A percentile compares a stretch with the other conserved stretches of the same genome.
Evolutionary conservation across 2,888 invertebrate species (phyloP).

Genomic region (Catotricha subobsoleta): DNA sequence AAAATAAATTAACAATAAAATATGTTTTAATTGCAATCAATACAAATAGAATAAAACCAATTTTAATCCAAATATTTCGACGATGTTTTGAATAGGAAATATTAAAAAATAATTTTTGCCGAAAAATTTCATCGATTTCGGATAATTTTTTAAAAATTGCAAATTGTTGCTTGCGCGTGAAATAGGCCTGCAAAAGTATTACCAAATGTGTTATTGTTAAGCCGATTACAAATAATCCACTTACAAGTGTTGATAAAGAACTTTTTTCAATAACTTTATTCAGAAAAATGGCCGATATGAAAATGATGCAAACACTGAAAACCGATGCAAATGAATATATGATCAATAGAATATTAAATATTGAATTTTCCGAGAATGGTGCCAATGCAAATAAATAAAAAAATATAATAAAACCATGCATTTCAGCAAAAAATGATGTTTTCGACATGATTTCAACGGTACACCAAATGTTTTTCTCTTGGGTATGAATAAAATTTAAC

Average conservation of each 20-base stretch:
- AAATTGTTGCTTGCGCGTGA: slow-evolving; percentile 10
- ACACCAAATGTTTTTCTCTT: background rate
- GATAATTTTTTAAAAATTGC: slow-evolving; percentile 11
- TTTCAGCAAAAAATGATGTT: background rate
- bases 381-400: background rate
- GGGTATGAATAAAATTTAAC: background rate
- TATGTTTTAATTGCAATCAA: slow-evolving; percentile 5
- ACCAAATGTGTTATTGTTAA: slow-evolving; percentile 15
- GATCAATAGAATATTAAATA: background rate
- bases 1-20: slow-evolving; percentile 4
- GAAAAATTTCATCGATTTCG: slow-evolving; percentile 12
- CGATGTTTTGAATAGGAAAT: slow-evolving; percentile 5
- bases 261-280: slow-evolving; percentile 8
- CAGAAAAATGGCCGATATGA: slow-evolving; percentile 9
- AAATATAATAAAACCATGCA: slow-evolving; percentile 1
- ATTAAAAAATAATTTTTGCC: slow-evolving; percentile 8
- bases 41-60: too few species aligned
- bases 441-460: background rate
- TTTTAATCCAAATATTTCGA: too few species aligned
- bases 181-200: slow-evolving; percentile 14
- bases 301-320: background rate
- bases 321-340: background rate
- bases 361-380: background rate
- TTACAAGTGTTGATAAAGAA: slow-evolving; percentile 10
- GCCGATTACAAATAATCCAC: slow-evolving; percentile 13